A percentile compares a stretch with the other conserved stretches of the same genome.
Evolutionary conservation across 2,797 vertebrate species (phyloP).

Genomic region (Kryptopterus vitreolus): DNA sequence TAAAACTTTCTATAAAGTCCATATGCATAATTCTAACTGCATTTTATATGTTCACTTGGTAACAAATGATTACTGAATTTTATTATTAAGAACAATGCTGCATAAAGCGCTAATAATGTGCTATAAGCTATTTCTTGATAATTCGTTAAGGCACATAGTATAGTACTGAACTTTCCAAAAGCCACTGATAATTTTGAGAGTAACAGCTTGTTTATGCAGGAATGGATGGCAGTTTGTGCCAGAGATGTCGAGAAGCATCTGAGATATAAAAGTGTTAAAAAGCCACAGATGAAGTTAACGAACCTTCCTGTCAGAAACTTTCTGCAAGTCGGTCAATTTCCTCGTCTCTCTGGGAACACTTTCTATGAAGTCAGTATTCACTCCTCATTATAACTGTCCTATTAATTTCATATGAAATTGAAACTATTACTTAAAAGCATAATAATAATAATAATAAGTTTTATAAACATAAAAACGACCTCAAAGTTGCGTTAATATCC

Average conservation of each 20-base stretch:
- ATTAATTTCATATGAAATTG: not conserved
- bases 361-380: not conserved
- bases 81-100: no score
- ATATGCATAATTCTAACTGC: no score
- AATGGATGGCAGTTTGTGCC: conserved; percentile 21
- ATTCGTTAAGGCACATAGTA: not conserved
- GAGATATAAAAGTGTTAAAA: conserved; percentile 18
- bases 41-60: no score
- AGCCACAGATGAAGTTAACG: not conserved
- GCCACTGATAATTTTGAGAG: not conserved
- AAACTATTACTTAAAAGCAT: not conserved
- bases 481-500: no score
- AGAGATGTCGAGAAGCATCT: conserved; percentile 1
- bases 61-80: no score
- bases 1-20: no score
- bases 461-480: no score
- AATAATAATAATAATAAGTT: not conserved
- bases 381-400: not conserved
- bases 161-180: not conserved
- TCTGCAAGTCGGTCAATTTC: not conserved
- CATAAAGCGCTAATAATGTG: no score
- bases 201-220: conserved; percentile 20
- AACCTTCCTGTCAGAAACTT: no score
- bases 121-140: no score
- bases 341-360: not conserved